Evolutionary conservation across 2,113 vertebrate genomes (phyloP).

Genomic region (Oreotragus oreotragus): DNA sequence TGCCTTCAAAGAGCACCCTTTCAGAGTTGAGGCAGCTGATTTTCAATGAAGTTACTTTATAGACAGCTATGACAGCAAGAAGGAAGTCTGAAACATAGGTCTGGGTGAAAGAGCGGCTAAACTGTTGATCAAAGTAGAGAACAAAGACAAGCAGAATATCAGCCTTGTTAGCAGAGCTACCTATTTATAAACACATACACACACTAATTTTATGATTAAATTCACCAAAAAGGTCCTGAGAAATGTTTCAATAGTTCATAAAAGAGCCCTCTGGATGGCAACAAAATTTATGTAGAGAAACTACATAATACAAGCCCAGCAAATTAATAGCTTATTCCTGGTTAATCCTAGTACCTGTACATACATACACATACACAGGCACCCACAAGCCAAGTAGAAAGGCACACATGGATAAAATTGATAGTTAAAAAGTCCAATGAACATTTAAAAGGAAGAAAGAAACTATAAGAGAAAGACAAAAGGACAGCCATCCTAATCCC

Average conservation of each 20-base stretch:
- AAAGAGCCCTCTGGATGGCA: constrained; percentile 24
- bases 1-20: constrained; percentile 48
- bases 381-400: not conserved
- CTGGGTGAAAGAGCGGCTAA: constrained; percentile 34
- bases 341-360: not conserved
- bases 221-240: constrained; percentile 4
- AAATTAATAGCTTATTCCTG: not conserved
- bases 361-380: not conserved
- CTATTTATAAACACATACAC: not conserved
- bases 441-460: constrained; percentile 3
- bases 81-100: constrained; percentile 35
- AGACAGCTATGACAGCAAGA: constrained; percentile 43
- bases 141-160: constrained; percentile 41
- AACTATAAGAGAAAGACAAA: not conserved
- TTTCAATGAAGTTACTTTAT: constrained; percentile 26
- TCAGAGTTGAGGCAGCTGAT: constrained; percentile 12
- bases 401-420: not conserved
- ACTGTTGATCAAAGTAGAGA: constrained; percentile 12
- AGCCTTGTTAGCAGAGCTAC: constrained; percentile 30
- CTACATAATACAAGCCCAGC: constrained; percentile 6
- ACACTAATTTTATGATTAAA: not conserved
- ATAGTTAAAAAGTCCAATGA: constrained; percentile 31
- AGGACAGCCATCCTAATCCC: not conserved
- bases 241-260: constrained; percentile 28
- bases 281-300: constrained; percentile 34